Evolutionary conservation across 1,140 invertebrate species (phyloP).

Genomic region (Euura lappo): DNA sequence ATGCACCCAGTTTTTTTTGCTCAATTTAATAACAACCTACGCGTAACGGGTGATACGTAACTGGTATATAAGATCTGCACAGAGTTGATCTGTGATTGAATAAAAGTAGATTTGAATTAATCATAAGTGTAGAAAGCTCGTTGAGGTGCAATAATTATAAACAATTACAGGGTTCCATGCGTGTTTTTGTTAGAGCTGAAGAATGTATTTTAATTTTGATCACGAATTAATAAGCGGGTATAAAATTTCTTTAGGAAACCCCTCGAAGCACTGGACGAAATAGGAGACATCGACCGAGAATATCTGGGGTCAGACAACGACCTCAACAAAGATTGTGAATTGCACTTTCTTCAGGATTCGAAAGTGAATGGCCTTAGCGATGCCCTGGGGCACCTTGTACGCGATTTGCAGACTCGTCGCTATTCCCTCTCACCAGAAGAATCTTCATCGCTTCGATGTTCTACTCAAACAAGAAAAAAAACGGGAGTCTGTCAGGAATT

Average conservation of each 20-base stretch:
- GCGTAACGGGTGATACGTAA: background rate
- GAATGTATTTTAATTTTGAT: background rate
- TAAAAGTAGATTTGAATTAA: background rate
- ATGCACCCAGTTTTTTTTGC: too few relatives aligned
- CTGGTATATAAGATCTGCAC: background rate
- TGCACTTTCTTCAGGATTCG: constrained; percentile 35
- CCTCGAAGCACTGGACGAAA: background rate
- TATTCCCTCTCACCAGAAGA: background rate
- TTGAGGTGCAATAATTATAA: background rate
- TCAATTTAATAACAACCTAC: too few relatives aligned
- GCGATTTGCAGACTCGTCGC: constrained; percentile 13
- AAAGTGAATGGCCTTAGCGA: constrained; percentile 35
- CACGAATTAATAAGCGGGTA: background rate
- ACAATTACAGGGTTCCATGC: background rate
- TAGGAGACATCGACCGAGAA: background rate
- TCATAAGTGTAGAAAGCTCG: background rate
- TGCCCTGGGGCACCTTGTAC: background rate
- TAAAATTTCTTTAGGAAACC: background rate
- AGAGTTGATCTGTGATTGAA: background rate
- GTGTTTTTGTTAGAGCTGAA: background rate
- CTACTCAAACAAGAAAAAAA: too few relatives aligned
- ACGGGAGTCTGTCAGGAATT: too few relatives aligned
- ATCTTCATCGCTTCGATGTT: background rate
- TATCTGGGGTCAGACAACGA: constrained; percentile 28
- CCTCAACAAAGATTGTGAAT: constrained; percentile 22